A percentile compares a stretch with the other conserved stretches of the same genome.
phyloP scores from a whole-genome alignment of 2,113 vertebrate species.

The Aegotheles bennettii region DNA sequence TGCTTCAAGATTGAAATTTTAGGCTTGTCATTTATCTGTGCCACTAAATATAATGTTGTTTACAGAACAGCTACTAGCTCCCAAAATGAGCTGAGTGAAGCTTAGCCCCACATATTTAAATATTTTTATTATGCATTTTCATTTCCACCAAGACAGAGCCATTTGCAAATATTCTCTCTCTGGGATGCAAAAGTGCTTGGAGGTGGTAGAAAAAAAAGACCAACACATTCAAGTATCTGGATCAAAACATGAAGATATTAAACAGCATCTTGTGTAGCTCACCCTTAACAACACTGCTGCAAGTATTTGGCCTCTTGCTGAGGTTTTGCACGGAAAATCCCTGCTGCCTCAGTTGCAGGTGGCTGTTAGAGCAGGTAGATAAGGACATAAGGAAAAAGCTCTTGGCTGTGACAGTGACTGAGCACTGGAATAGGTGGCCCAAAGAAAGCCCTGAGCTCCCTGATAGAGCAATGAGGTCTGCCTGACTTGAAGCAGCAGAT shows the following conservation, averaged over 20 bases:
- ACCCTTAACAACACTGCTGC: not conserved
- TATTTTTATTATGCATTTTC: not conserved
- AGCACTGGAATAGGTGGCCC: not conserved
- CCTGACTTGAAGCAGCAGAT: not conserved
- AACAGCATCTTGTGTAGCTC: not conserved
- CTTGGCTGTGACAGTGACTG: not conserved
- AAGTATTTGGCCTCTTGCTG: not conserved
- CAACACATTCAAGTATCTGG: not conserved
- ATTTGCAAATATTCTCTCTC: not conserved
- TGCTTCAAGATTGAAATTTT: not conserved
- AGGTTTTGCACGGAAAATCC: not conserved
- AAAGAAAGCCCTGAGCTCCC: not conserved
- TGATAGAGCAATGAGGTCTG: not conserved
- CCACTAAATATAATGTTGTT: not conserved
- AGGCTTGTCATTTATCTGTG: not conserved
- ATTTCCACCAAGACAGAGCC: not conserved
- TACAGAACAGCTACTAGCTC: not conserved
- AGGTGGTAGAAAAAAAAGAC: not conserved
- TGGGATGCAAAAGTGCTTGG: not conserved
- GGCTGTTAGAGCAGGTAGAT: not conserved
- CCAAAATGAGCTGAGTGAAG: not conserved
- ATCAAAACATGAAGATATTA: not conserved
- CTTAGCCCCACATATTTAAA: not conserved
- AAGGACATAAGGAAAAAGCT: not conserved
- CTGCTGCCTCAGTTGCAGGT: accelerated